Evolutionary conservation across 23 tunicate species (phyloP), one percentile per base, ranked within the genome.

Genomic region (Styela plicata): DNA sequence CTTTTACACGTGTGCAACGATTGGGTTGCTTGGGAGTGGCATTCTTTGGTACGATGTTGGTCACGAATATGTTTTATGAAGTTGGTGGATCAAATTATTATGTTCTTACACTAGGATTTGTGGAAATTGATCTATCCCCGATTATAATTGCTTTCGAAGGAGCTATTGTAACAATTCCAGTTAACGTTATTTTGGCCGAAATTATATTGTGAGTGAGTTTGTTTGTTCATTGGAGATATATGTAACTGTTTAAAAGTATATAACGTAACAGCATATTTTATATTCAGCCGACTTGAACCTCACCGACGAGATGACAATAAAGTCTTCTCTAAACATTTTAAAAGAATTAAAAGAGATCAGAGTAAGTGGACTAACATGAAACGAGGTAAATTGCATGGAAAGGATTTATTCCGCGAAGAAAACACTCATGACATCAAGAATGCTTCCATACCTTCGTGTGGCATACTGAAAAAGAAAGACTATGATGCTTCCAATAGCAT

Each of bases 21-120:
- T 36, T 74, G 25, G 97, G 90, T 17, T 86, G 90, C 77, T 30
- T 63, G 21, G 63, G 79, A 84, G 87, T 86, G 0, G 86, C 89
- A 16, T 86, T 91, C 25, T 91, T 86, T 63, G 89, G 97, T 22
- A 69, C 74, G 24, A 91, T 91, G 90, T 34, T 91, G 68, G 85
- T 73, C 24, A 84, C 84, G 21, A 86, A 83, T 36, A 91, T 82
- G 83, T 91, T 91, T 64, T 28, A 18, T 28, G 36, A 71, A 71
- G 77, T 34, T 3, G 77, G 35, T 28, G 32, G 36, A 21, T 34
- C 32, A 71, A 33, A 29, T 28, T 91, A 86, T 62, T 84, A 78
- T 52, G 52, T 84, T 20, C 3, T 86, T 16, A 53, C 69, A 3
- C 24, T 86, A 20, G 97, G 97, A 0, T 68, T 83, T 29, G 87